Conservation (phyloP, 2,888 invertebrate genomes). For the Lochmaea crataegi region DNA sequence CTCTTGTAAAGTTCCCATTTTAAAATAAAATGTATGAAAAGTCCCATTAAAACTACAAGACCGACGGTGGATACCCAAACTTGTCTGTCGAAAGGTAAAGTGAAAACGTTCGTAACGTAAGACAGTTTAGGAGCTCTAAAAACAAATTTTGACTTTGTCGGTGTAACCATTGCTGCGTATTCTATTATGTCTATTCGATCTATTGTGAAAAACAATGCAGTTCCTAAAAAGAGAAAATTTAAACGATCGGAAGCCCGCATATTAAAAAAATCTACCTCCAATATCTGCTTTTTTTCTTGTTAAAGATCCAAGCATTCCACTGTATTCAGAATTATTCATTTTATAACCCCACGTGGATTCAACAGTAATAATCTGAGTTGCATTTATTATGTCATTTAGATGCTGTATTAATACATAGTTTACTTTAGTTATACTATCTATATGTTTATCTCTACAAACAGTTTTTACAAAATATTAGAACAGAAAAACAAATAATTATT, state of each 20-base stretch:
- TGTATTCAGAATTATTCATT: constrained; percentile 70
- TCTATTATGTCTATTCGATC: constrained; percentile 73
- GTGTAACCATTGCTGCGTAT: constrained; percentile 76
- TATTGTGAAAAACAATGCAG: constrained; percentile 73
- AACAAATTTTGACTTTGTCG: constrained; percentile 76
- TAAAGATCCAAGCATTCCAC: constrained; percentile 75
- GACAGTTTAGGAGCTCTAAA: constrained; percentile 79
- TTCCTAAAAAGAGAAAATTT: constrained; percentile 64
- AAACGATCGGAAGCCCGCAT: too few species aligned
- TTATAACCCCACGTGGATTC: constrained; percentile 74
- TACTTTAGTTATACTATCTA: constrained; percentile 75
- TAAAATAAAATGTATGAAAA: constrained; percentile 61
- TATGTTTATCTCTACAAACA: constrained; percentile 61
- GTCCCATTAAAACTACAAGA: constrained; percentile 66
- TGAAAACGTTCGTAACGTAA: constrained; percentile 77
- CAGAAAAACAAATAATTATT: not conserved
- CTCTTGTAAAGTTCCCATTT: constrained; percentile 63
- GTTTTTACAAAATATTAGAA: not conserved
- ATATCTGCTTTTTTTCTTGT: constrained; percentile 71
- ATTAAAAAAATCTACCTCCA: constrained; percentile 65
- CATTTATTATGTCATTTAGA: constrained; percentile 70
- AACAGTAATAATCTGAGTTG: constrained; percentile 67
- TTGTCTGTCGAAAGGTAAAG: constrained; percentile 73
- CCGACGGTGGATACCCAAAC: constrained; percentile 74
- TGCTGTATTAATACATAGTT: constrained; percentile 72